Evolutionary conservation across 2,113 vertebrate genomes (phyloP).

Genomic region (rat (Rattus norvegicus)): GRCr8 NC_086039.1:83815501-83816000

Average conservation of each 20-base stretch:
- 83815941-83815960: background rate
- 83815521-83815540: background rate
- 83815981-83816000: background rate
- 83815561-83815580: background rate
- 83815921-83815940: background rate
- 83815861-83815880: background rate
- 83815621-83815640: background rate
- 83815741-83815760: background rate
- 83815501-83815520: background rate
- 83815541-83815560: background rate
- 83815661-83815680: background rate
- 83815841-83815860: background rate
- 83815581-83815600: background rate
- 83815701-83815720: background rate
- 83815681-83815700: background rate
- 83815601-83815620: background rate
- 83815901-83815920: background rate
- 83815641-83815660: background rate
- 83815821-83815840: background rate
- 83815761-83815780: background rate
- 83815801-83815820: background rate
- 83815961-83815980: background rate
- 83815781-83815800: background rate
- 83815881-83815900: background rate
- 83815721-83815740: background rate